Percentiles rank a stretch among this genome's conserved stretches.
phyloP scores from a whole-genome alignment of 2,888 invertebrate genomes.

The Sminthurinus aureus region DNA sequence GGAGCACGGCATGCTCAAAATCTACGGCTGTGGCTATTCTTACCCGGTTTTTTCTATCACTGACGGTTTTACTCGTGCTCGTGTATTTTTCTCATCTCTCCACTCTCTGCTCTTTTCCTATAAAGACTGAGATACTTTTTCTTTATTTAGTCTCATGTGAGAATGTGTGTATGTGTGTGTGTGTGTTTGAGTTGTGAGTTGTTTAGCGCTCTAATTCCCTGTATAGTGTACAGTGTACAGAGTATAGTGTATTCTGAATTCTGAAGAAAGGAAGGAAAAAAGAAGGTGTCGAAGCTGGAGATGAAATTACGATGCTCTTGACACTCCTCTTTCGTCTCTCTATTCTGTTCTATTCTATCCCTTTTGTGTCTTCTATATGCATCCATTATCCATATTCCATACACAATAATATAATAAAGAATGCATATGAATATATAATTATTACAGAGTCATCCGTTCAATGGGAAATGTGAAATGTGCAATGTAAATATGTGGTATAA shows the following conservation, averaged over 20 bases:
- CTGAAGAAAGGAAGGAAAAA: neutral
- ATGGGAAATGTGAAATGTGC: no score
- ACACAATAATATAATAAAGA: no score
- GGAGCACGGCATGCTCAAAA: no score
- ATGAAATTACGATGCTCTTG: constrained; percentile 10
- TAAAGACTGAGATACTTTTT: neutral
- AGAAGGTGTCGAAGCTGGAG: constrained; percentile 2
- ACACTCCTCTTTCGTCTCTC: constrained; percentile 10
- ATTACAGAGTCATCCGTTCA: no score
- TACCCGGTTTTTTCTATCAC: constrained; percentile 1
- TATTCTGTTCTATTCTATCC: neutral
- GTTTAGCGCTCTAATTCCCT: neutral
- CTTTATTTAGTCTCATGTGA: neutral
- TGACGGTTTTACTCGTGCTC: constrained; percentile 6
- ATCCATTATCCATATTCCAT: neutral
- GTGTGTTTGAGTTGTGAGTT: no score
- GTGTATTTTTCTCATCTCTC: neutral
- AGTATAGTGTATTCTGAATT: neutral
- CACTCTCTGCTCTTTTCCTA: neutral
- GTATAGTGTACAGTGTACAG: no score
- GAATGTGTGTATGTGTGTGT: no score
- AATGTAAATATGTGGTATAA: no score
- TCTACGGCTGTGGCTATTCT: constrained; percentile 2
- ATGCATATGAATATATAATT: no score
- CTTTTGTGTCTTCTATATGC: neutral